Percentiles rank a stretch among this genome's conserved stretches.
Conservation (phyloP, 53 echinoderm and acorn worm species). For the Zoroaster sp. region DNA sequence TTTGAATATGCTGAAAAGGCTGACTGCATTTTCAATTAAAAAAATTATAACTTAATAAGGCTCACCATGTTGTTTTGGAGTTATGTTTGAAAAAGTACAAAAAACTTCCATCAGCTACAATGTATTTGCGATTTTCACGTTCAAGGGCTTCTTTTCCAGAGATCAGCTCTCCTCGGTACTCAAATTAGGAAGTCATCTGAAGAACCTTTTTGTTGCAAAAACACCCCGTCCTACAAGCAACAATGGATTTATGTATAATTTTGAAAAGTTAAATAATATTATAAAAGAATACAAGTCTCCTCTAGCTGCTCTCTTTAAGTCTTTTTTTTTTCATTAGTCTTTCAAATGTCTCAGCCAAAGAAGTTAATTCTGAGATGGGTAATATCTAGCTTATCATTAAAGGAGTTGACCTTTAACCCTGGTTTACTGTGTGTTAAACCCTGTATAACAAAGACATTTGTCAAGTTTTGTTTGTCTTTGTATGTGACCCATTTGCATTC, state of each 20-base stretch:
- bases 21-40: not conserved
- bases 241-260: not conserved
- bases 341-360: too few relatives aligned
- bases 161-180: not conserved
- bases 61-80: not conserved
- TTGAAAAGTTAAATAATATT: not conserved
- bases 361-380: too few relatives aligned
- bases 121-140: not conserved
- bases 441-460: too few relatives aligned
- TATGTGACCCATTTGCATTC: too few relatives aligned
- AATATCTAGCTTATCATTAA: too few relatives aligned
- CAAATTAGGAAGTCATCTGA: not conserved
- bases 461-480: too few relatives aligned
- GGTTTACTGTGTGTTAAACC: too few relatives aligned
- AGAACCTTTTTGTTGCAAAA: not conserved
- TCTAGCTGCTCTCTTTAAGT: too few relatives aligned
- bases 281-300: not conserved
- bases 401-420: too few relatives aligned
- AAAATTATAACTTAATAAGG: too few relatives aligned
- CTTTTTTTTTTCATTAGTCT: too few relatives aligned
- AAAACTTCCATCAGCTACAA: not conserved
- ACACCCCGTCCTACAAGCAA: not conserved
- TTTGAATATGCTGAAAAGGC: too few relatives aligned
- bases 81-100: not conserved
- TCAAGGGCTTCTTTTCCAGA: not conserved